Percentiles rank a stretch among this genome's conserved stretches.
Evolutionary conservation across 2,888 invertebrate genomes (phyloP).

Genomic region (Galerucella nymphaeae): DNA sequence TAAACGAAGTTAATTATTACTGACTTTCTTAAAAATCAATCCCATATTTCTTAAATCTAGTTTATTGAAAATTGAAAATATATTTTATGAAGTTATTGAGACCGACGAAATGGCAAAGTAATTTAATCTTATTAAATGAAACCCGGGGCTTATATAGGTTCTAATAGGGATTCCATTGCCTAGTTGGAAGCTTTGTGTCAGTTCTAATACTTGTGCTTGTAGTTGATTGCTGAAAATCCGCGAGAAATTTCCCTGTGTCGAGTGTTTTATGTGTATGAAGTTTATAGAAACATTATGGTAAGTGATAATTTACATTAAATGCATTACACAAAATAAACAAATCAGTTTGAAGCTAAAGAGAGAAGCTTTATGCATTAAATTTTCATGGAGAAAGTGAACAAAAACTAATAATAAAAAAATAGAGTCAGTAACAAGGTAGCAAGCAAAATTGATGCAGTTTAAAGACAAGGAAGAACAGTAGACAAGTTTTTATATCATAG

Average conservation of each 20-base stretch:
- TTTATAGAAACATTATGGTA: constrained; percentile 5
- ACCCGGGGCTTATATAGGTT: constrained; percentile 42
- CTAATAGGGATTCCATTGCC: constrained; percentile 47
- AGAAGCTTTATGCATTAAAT: too few relatives aligned
- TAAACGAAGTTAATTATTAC: constrained; percentile 38
- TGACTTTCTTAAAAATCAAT: constrained; percentile 26
- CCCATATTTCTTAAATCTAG: constrained; percentile 10
- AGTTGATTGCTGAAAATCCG: constrained; percentile 12
- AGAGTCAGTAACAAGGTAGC: too few relatives aligned
- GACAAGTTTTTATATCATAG: too few relatives aligned
- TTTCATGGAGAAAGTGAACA: too few relatives aligned
- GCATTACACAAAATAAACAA: too few relatives aligned
- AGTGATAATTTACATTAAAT: neutral
- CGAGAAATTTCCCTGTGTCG: neutral
- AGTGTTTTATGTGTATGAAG: constrained; percentile 11
- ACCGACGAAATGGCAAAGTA: constrained; percentile 46
- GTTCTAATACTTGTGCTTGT: constrained; percentile 23
- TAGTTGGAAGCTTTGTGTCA: constrained; percentile 37
- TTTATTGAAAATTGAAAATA: constrained; percentile 18
- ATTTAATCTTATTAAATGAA: constrained; percentile 55
- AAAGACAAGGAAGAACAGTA: too few relatives aligned
- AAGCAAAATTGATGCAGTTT: too few relatives aligned
- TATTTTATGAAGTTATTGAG: constrained; percentile 28
- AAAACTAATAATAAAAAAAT: too few relatives aligned
- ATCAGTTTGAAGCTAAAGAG: too few relatives aligned